Evolutionary conservation across 2,888 invertebrate species (phyloP).

Genomic region (Ecdyonurus torrentis): DNA sequence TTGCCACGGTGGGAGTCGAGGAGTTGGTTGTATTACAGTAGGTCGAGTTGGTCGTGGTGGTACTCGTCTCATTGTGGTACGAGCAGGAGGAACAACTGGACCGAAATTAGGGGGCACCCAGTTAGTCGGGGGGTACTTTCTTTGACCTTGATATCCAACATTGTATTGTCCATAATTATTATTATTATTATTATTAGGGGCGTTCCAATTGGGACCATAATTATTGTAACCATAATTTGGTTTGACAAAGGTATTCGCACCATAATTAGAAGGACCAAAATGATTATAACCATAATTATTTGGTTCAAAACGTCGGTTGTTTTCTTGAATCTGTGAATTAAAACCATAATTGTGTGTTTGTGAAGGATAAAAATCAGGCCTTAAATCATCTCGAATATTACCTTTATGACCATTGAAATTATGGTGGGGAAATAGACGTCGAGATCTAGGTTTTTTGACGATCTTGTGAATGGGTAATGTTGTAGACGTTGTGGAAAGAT

Average conservation of each 20-base stretch:
- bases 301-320: not conserved
- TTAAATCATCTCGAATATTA: no score
- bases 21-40: no score
- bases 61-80: not conserved
- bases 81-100: not conserved
- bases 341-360: no score
- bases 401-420: no score
- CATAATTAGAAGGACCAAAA: not conserved
- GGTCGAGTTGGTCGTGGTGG: no score
- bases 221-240: not conserved
- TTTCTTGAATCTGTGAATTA: no score
- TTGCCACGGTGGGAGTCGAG: no score
- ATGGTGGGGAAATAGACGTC: not conserved
- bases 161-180: no score
- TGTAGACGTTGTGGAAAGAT: not conserved
- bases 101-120: not conserved
- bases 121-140: not conserved
- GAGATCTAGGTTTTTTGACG: not conserved
- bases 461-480: no score
- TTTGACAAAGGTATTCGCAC: not conserved
- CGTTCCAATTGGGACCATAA: not conserved
- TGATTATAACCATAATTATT: not conserved
- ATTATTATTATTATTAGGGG: not conserved
- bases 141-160: no score
- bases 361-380: not conserved